phyloP scores from a whole-genome alignment of 2,113 vertebrate species.

The Gymnorhina tibicen region DNA sequence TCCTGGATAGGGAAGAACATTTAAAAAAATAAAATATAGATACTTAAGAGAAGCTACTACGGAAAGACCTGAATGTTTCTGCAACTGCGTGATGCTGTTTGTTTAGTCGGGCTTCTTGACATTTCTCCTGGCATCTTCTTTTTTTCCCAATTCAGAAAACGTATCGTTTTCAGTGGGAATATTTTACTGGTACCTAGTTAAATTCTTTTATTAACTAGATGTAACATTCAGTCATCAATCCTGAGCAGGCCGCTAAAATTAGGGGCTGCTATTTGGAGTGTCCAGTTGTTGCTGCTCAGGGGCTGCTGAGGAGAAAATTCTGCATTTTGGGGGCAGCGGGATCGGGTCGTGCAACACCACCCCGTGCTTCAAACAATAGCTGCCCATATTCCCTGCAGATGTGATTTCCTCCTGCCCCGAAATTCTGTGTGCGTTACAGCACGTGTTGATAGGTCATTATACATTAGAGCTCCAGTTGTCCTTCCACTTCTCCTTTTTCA shows the following conservation, averaged over 20 bases:
- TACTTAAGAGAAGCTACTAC: not conserved
- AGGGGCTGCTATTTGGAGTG: not conserved
- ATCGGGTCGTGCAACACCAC: not conserved
- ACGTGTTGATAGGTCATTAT: slow-evolving; percentile 7
- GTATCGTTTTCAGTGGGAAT: not conserved
- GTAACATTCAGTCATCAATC: not conserved
- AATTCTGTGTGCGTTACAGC: not conserved
- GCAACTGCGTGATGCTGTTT: not conserved
- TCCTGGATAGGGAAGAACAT: not conserved
- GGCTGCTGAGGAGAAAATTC: not conserved
- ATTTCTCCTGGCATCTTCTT: not conserved
- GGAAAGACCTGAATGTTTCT: not conserved
- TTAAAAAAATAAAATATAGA: not conserved
- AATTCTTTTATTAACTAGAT: not conserved
- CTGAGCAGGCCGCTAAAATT: not conserved
- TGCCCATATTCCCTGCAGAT: not conserved
- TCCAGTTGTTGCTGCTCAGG: not conserved
- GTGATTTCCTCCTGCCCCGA: not conserved
- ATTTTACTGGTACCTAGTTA: not conserved
- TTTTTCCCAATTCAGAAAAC: not conserved
- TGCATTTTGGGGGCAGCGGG: not conserved
- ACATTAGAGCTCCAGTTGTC: not conserved
- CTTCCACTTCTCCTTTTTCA: not conserved
- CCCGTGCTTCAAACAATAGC: not conserved
- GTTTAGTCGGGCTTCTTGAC: not conserved